Base-by-base conservation (phyloP, 2,113 vertebrate species). In the Cyprinus carpio region DNA sequence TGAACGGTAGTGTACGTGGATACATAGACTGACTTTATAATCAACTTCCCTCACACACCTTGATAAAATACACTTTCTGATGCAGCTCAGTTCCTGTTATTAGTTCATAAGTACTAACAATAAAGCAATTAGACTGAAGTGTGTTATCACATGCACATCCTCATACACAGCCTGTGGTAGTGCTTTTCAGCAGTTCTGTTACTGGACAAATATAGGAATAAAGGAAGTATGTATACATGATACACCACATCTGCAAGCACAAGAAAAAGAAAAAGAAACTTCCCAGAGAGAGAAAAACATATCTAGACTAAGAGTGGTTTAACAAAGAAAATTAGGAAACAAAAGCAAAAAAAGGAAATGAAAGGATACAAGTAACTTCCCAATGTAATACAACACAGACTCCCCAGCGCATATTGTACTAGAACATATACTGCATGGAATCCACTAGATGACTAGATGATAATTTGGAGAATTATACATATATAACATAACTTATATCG, bases 271-370 rank as follows among this genome's bases (percentile, higher is more conserved):
- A 27, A 81, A 69, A 31, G 62, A 67, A 31, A 29, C 62, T 31
- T 65, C 16, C 12, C 72, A 75, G n/a, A 75, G 40, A 46, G 40
- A 27, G 23, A 75, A 29, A 15, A 54, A 29, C 34, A 71, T 37
- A 20, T 58, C 15, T 54, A 49, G 75, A 76, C 43, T 20, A 29
- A 29, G 27, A 4, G 46, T 31, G 40, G 43, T 31, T 65, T 6
- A 20, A 31, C 18, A 23, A 67, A 46, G 25, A 65, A 80, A 81
- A 81, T 46, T 46, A 65, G 78, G 78, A 81, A 81, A 65, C 60
- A 81, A 65, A 79, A 80, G 23, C 18, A 37, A 58, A 80, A 80
- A 65, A 81, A 46, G 37, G 78, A 81, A 81, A 81, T 81, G 60
- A 81, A 65, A 81, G 78, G 40, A 64, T 46, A 37, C 29, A 65